These are phyloP conservation scores for Anadara kagoshimensis DNA, from an alignment of 1,140 invertebrate species.

Conservation along the genomic window DNA sequence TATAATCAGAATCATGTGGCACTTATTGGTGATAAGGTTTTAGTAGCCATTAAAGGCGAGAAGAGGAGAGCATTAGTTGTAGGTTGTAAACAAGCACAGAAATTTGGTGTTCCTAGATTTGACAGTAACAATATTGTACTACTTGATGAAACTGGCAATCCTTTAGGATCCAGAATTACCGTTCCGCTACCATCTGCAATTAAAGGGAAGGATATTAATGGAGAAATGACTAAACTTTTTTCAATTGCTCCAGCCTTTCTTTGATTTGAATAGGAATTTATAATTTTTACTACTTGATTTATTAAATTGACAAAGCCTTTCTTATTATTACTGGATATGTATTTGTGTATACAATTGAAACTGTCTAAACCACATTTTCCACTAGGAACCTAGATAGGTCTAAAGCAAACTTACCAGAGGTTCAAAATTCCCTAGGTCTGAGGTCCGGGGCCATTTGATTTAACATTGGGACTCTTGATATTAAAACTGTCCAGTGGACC, in stretches of 20 bases:
- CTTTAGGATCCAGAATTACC: slow-evolving; percentile 93
- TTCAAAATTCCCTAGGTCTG: too few species aligned
- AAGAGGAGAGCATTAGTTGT: slow-evolving; percentile 97
- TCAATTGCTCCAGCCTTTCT: slow-evolving; percentile 95
- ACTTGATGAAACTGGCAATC: slow-evolving; percentile 94
- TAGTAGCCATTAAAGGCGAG: slow-evolving; percentile 97
- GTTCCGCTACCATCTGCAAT: slow-evolving; percentile 95
- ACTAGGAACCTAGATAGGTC: too few species aligned
- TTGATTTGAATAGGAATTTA: slow-evolving; percentile 74
- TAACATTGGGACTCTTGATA: too few species aligned
- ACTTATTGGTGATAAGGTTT: slow-evolving; percentile 81
- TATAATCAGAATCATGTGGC: slow-evolving; percentile 79
- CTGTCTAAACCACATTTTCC: too few species aligned
- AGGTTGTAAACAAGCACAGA: slow-evolving; percentile 88
- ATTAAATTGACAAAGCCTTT: too few species aligned
- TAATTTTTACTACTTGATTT: neutral
- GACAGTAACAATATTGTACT: slow-evolving; percentile 98
- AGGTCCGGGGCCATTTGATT: too few species aligned
- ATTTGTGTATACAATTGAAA: too few species aligned
- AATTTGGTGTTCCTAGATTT: slow-evolving; percentile 89
- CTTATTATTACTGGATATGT: too few species aligned
- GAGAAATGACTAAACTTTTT: slow-evolving; percentile 96
- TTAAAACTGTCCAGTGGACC: too few species aligned
- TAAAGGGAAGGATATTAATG: slow-evolving; percentile 79
- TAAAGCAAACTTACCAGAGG: too few species aligned